These are phyloP conservation scores for Botia almorhae DNA, from an alignment of 2,797 vertebrate genomes.

Conservation along the genomic window DNA sequence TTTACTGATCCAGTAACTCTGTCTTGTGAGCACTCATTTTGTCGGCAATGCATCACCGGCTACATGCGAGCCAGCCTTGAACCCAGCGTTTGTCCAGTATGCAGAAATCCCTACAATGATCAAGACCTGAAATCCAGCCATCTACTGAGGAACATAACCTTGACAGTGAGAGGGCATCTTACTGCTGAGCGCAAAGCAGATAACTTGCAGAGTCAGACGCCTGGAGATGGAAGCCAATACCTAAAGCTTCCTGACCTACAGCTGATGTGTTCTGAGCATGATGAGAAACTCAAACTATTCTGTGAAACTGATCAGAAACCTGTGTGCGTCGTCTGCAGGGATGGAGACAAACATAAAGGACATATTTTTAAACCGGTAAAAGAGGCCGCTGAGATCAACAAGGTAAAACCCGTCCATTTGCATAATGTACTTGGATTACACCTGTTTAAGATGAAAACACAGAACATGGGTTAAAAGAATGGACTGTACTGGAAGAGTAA, in stretches of 20 bases:
- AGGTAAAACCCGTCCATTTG: conserved; percentile 48
- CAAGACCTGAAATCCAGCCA: conserved; percentile 38
- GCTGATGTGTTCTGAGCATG: conserved; percentile 52
- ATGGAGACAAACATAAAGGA: conserved; percentile 62
- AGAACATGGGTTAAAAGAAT: neutral
- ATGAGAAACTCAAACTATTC: conserved; percentile 68
- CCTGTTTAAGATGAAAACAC: neutral
- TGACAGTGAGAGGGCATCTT: conserved; percentile 34
- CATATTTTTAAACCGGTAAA: conserved; percentile 66
- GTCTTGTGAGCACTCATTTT: conserved; percentile 49
- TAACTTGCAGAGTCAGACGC: neutral
- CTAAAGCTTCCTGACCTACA: neutral
- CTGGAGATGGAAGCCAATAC: neutral
- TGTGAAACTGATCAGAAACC: conserved; percentile 66
- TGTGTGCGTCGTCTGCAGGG: conserved; percentile 68
- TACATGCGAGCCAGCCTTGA: conserved; percentile 16
- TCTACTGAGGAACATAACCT: conserved; percentile 50
- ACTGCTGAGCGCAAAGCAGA: neutral
- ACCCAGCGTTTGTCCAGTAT: conserved; percentile 43
- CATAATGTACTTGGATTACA: neutral
- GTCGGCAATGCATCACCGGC: conserved; percentile 42
- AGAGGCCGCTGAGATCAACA: conserved; percentile 57
- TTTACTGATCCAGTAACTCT: conserved; percentile 47
- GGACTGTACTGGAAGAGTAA: neutral
- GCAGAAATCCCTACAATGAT: conserved; percentile 9